Percentiles rank a stretch among this genome's conserved stretches.
Conservation (phyloP, 2,888 invertebrate species). For the Cryptosula pallasiana region DNA sequence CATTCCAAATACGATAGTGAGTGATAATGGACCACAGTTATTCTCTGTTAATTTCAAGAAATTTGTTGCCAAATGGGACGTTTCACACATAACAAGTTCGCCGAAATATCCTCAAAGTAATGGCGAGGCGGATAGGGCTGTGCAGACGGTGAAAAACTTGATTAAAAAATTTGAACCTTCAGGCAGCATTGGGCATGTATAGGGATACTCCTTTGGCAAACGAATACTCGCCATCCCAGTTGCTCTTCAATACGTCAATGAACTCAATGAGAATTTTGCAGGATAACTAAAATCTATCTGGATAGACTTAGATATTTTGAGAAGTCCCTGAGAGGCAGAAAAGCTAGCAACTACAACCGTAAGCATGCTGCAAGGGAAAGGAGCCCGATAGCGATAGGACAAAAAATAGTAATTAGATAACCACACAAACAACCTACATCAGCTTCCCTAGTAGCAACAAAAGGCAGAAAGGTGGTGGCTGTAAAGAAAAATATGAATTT, state of each 20-base stretch:
- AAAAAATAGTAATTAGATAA: background rate
- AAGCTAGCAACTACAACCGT: background rate
- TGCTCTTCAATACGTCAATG: background rate
- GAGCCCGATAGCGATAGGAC: background rate
- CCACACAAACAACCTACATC: background rate
- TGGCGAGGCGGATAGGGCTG: background rate
- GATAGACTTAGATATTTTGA: background rate
- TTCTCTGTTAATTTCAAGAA: background rate
- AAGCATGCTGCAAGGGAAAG: background rate
- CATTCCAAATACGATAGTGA: constrained; percentile 18
- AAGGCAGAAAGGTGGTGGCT: background rate
- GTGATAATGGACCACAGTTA: constrained; percentile 26
- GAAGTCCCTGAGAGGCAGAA: background rate
- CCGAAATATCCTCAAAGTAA: constrained; percentile 12
- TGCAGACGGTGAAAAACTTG: background rate
- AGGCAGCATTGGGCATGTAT: background rate
- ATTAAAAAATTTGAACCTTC: constrained; percentile 4
- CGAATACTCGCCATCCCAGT: background rate
- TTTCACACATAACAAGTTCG: constrained; percentile 16
- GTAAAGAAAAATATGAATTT: background rate
- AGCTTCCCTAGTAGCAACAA: background rate
- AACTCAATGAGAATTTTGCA: background rate
- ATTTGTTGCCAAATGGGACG: background rate
- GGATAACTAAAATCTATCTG: background rate
- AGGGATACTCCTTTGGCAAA: background rate